phyloP scores from a whole-genome alignment of 2,888 invertebrate genomes.

The Dysmachus trigonus region DNA sequence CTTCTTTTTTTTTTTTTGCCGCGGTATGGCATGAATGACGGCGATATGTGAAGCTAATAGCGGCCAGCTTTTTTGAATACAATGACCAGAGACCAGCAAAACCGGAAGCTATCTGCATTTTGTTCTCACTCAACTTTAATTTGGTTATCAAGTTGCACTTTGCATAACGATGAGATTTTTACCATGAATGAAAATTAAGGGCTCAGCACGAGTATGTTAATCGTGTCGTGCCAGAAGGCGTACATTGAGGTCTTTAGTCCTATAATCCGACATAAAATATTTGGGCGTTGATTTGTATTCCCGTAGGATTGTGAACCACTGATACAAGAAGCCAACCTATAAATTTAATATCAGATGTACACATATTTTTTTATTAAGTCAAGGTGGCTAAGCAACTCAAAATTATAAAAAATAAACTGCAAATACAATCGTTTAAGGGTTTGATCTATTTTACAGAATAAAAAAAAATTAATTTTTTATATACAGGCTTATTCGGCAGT shows the following conservation, averaged over 20 bases:
- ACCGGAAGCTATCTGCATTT: background rate
- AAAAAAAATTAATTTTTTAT: too few relatives aligned
- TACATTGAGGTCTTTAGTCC: background rate
- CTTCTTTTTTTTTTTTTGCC: background rate
- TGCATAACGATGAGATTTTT: background rate
- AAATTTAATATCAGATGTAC: background rate
- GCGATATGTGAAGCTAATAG: constrained; percentile 1
- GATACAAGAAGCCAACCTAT: background rate
- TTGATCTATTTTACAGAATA: too few relatives aligned
- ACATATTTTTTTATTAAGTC: too few relatives aligned
- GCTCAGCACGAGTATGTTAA: background rate
- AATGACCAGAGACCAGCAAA: background rate
- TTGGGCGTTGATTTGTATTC: background rate
- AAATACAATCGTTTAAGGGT: too few relatives aligned
- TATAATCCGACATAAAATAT: background rate
- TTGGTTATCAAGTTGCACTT: background rate
- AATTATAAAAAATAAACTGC: too few relatives aligned
- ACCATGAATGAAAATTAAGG: background rate
- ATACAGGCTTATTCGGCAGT: too few relatives aligned
- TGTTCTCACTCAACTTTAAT: background rate
- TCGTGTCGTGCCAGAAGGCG: background rate
- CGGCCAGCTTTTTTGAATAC: constrained; percentile 1
- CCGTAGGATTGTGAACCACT: background rate
- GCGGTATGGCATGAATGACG: constrained; percentile 4
- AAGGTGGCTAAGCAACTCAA: too few relatives aligned